These are phyloP conservation scores for Crenuchus spilurus DNA, from an alignment of 2,797 vertebrate species.

Conservation along the genomic window DNA sequence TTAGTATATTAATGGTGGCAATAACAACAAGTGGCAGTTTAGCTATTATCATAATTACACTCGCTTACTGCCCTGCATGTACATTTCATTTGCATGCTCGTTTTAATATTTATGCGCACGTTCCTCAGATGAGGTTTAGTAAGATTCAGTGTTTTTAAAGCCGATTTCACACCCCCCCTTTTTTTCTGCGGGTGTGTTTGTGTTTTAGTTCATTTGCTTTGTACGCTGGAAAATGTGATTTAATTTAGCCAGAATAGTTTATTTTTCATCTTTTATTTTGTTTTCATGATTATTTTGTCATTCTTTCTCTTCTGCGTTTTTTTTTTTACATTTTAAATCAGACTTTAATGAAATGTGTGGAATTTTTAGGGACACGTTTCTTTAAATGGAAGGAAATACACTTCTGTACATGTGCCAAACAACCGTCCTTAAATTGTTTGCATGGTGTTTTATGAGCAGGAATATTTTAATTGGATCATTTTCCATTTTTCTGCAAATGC, in stretches of 20 bases:
- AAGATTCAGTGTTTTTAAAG: not conserved
- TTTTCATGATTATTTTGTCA: not conserved
- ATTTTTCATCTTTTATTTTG: constrained; percentile 36
- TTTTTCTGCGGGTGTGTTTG: not conserved
- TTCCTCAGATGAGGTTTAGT: constrained; percentile 32
- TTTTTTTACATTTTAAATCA: not conserved
- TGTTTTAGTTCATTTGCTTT: not conserved
- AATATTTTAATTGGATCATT: no score
- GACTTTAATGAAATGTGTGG: not conserved
- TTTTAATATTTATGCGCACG: constrained; percentile 47
- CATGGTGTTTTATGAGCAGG: no score
- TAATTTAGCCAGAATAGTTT: not conserved
- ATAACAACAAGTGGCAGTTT: constrained; percentile 77
- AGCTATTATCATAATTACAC: constrained; percentile 81
- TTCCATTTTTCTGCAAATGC: no score
- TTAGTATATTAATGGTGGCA: constrained; percentile 77
- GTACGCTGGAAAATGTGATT: not conserved
- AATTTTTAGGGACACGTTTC: not conserved
- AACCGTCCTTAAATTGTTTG: not conserved
- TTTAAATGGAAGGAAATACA: not conserved
- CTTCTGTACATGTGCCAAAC: not conserved
- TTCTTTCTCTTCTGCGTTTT: not conserved
- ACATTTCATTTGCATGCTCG: constrained; percentile 78
- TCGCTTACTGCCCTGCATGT: constrained; percentile 69
- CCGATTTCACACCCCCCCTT: not conserved